Conservation (phyloP, 2,113 vertebrate genomes). For the Embiotoca jacksoni region DNA sequence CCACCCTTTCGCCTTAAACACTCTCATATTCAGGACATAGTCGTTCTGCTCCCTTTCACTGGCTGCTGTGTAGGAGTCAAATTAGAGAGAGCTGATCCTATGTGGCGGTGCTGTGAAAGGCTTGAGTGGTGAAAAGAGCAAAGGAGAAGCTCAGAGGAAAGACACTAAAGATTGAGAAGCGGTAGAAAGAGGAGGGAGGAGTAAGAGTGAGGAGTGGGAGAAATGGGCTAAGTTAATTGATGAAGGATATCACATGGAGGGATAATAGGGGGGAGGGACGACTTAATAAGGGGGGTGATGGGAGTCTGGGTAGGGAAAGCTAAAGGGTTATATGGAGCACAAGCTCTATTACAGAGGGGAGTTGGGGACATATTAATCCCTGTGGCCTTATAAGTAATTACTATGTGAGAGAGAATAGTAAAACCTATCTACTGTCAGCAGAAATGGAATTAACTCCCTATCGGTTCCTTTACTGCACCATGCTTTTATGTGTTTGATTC, state of each 20-base stretch:
- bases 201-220: slow-evolving; percentile 27
- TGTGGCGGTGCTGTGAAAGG: slow-evolving; percentile 57
- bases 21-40: slow-evolving; percentile 29
- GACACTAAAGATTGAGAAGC: slow-evolving; percentile 40
- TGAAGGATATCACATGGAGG: slow-evolving; percentile 68
- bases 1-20: not conserved
- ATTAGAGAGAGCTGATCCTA: slow-evolving; percentile 60
- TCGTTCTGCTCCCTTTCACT: slow-evolving; percentile 53
- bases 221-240: slow-evolving; percentile 60
- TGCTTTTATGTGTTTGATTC: slow-evolving; percentile 13
- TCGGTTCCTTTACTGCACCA: slow-evolving; percentile 42
- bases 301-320: slow-evolving; percentile 53
- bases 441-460: slow-evolving; percentile 73
- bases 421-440: slow-evolving; percentile 78
- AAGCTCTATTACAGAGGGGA: slow-evolving; percentile 73
- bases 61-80: slow-evolving; percentile 66
- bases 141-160: slow-evolving; percentile 22
- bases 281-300: slow-evolving; percentile 63
- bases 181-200: slow-evolving; percentile 1
- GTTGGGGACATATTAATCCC: slow-evolving; percentile 76
- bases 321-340: slow-evolving; percentile 69
- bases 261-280: slow-evolving; percentile 64
- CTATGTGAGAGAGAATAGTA: slow-evolving; percentile 70
- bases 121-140: slow-evolving; percentile 55
- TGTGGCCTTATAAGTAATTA: slow-evolving; percentile 79